These are phyloP conservation scores for Xestia xanthographa DNA, from an alignment of 2,888 invertebrate genomes.

Conservation along the genomic window DNA sequence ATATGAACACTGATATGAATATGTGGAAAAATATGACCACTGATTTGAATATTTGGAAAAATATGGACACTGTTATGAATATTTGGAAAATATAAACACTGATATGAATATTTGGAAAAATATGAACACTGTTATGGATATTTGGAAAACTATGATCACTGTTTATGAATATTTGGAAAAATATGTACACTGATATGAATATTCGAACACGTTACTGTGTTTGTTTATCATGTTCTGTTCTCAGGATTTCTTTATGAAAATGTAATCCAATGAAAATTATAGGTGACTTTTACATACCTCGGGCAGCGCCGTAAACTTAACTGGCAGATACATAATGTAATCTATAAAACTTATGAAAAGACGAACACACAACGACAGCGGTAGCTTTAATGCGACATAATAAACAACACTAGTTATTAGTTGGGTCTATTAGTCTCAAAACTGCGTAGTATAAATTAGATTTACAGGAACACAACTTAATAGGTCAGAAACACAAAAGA, in stretches of 20 bases:
- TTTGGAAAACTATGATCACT: too few relatives aligned
- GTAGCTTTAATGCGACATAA: not conserved
- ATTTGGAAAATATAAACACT: too few relatives aligned
- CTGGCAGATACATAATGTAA: not conserved
- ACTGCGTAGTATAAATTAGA: not conserved
- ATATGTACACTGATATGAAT: not conserved
- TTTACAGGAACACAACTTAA: not conserved
- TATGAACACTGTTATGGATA: too few relatives aligned
- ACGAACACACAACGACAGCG: not conserved
- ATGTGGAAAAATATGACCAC: too few relatives aligned
- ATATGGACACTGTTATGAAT: too few relatives aligned
- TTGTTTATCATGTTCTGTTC: not conserved
- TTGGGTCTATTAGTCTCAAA: slow-evolving; percentile 4
- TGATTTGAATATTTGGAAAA: too few relatives aligned
- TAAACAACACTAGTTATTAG: not conserved
- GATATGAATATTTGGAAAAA: too few relatives aligned
- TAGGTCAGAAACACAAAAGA: not conserved
- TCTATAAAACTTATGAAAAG: not conserved
- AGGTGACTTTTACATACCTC: not conserved
- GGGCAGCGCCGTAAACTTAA: not conserved
- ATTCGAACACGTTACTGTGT: not conserved
- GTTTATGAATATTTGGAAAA: not conserved
- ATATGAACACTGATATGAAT: too few relatives aligned
- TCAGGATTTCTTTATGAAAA: not conserved
- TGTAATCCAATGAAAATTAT: not conserved